Percentiles rank a stretch among this genome's conserved stretches.
Conservation (phyloP, 2,797 vertebrate genomes). For the Coranthus polyacanthus region DNA sequence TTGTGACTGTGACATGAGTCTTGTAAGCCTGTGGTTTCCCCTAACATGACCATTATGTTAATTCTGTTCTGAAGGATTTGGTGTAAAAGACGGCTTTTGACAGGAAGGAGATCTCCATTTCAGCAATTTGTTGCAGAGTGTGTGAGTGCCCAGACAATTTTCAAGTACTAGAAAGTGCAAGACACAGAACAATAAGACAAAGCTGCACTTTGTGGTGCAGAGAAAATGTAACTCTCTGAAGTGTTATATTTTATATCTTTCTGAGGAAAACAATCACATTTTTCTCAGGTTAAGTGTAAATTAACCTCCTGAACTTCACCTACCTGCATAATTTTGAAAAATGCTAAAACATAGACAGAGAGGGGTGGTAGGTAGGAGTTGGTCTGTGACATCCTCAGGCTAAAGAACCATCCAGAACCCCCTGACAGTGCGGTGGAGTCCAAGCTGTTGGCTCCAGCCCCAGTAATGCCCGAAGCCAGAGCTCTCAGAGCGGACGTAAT, state of each 20-base stretch:
- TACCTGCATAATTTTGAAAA: too few relatives aligned
- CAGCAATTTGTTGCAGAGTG: slow-evolving; percentile 61
- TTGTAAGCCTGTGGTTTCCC: slow-evolving; percentile 35
- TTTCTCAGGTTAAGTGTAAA: too few relatives aligned
- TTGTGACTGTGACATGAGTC: slow-evolving; percentile 47
- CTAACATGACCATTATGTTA: slow-evolving; percentile 63
- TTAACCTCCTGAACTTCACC: too few relatives aligned
- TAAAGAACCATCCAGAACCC: too few relatives aligned
- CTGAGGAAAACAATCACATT: too few relatives aligned
- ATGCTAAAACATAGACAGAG: too few relatives aligned
- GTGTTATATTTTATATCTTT: slow-evolving; percentile 24
- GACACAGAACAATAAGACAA: slow-evolving; percentile 48
- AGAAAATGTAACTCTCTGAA: slow-evolving; percentile 33
- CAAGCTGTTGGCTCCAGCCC: too few relatives aligned
- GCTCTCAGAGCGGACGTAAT: too few relatives aligned
- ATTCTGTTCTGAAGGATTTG: slow-evolving; percentile 57
- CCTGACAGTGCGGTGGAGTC: too few relatives aligned
- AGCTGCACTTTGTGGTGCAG: slow-evolving; percentile 25
- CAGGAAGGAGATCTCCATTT: slow-evolving; percentile 65
- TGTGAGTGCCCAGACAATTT: slow-evolving; percentile 62
- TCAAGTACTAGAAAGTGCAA: slow-evolving; percentile 36
- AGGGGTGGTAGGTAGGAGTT: too few relatives aligned
- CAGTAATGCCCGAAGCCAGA: too few relatives aligned
- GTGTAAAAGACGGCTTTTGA: slow-evolving; percentile 54
- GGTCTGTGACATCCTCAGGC: too few relatives aligned